These are phyloP conservation scores for Limanda limanda DNA, from an alignment of 2,113 vertebrate genomes.

Conservation along the genomic window DNA sequence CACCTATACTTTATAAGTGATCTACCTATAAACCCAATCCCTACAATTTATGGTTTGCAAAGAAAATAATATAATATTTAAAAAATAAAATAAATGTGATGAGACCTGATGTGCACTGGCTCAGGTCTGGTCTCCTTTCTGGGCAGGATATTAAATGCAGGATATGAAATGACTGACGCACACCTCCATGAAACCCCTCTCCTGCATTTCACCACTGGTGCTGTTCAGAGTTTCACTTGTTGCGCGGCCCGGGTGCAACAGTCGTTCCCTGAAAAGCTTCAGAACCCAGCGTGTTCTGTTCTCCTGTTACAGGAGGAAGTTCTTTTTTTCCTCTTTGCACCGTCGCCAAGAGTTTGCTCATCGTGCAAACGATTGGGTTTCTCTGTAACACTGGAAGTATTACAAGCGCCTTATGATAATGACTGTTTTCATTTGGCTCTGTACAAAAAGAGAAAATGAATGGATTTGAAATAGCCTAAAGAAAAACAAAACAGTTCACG, in stretches of 20 bases:
- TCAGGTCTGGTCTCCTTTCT: not conserved
- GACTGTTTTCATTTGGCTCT: not conserved
- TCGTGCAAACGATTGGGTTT: no score
- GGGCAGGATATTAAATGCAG: not conserved
- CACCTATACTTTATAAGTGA: no score
- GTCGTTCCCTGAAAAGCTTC: no score
- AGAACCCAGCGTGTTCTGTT: no score
- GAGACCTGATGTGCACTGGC: not conserved
- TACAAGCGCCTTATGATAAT: no score
- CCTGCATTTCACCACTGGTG: not conserved
- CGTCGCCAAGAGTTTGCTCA: not conserved
- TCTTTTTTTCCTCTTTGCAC: no score
- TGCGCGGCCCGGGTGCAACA: not conserved
- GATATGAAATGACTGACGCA: not conserved
- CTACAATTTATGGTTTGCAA: no score
- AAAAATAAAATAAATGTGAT: no score
- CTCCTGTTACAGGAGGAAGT: no score
- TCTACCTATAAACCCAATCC: no score
- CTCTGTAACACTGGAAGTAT: no score
- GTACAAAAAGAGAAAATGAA: not conserved
- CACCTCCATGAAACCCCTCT: not conserved
- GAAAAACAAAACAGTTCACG: slow-evolving; percentile 2
- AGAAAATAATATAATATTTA: no score
- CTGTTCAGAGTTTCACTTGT: not conserved
- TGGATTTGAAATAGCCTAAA: not conserved